Evolutionary conservation across 92 coral and sea anemone species (phyloP).

Genomic region (Plumapathes pennacea): DNA sequence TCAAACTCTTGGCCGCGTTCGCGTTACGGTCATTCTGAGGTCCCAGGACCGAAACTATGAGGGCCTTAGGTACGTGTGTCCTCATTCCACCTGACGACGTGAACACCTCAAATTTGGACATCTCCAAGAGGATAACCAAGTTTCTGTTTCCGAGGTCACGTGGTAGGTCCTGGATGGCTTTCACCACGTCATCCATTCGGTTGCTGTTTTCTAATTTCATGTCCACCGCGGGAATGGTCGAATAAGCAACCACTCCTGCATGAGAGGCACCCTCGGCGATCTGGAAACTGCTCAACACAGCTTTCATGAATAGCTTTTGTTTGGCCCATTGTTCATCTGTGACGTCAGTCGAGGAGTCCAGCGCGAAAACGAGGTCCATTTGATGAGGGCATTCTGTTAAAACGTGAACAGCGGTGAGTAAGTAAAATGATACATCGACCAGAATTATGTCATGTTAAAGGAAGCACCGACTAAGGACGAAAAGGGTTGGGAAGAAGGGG

Average conservation of each 20-base stretch:
- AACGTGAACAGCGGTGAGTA: background rate
- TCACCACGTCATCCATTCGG: slow-evolving; percentile 62
- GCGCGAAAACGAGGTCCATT: slow-evolving; percentile 91
- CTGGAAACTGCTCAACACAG: slow-evolving; percentile 60
- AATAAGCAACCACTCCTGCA: slow-evolving; percentile 86
- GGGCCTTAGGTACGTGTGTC: slow-evolving; percentile 75
- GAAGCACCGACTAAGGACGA: background rate
- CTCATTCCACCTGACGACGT: slow-evolving; percentile 86
- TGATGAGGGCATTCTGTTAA: slow-evolving; percentile 75
- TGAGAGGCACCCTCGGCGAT: slow-evolving; percentile 76
- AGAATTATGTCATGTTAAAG: background rate
- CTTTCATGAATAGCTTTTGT: slow-evolving; percentile 77
- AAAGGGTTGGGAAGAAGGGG: background rate
- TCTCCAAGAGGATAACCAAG: slow-evolving; percentile 84
- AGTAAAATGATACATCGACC: background rate
- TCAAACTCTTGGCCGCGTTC: slow-evolving; percentile 81
- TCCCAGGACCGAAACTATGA: slow-evolving; percentile 67
- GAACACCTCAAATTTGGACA: slow-evolving; percentile 97
- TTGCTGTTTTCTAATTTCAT: slow-evolving; percentile 83
- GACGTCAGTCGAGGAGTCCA: slow-evolving; percentile 95
- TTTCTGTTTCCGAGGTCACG: slow-evolving; percentile 88
- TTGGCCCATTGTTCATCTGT: slow-evolving; percentile 75
- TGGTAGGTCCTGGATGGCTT: slow-evolving; percentile 59
- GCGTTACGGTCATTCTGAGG: slow-evolving; percentile 87
- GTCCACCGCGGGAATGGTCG: slow-evolving; percentile 88